phyloP scores from a whole-genome alignment of 2,797 vertebrate genomes.

The Ciconia nigra region DNA sequence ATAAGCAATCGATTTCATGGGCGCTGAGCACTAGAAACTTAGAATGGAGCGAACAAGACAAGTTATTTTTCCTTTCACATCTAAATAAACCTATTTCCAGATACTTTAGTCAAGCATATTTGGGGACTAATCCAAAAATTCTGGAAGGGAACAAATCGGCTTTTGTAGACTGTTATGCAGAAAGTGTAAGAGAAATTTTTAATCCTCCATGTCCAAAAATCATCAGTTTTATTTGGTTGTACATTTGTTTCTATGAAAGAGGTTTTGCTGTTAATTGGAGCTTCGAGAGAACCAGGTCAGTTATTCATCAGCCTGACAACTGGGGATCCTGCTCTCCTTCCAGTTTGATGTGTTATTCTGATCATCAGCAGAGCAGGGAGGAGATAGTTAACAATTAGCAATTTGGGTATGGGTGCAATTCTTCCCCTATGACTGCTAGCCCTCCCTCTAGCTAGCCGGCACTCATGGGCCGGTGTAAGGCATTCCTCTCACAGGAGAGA shows the following conservation, averaged over 20 bases:
- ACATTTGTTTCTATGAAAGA: neutral
- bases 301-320: neutral
- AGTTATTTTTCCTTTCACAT: slow-evolving; percentile 11
- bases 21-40: slow-evolving; percentile 32
- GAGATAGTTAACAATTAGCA: neutral
- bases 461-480: rapidly evolving
- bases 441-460: rapidly evolving
- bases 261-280: neutral
- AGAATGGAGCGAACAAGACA: neutral
- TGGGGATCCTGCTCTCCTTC: neutral
- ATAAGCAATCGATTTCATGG: slow-evolving; percentile 63
- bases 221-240: neutral
- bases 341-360: neutral
- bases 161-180: neutral
- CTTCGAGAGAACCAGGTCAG: neutral
- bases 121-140: neutral
- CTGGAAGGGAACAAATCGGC: neutral
- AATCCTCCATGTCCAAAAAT: neutral
- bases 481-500: neutral
- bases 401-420: neutral
- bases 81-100: slow-evolving; percentile 12
- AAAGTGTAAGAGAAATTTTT: neutral
- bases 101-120: neutral
- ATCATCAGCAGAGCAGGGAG: neutral
- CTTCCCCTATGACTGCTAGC: neutral